These are phyloP conservation scores for Diloba caeruleocephala DNA, from an alignment of 2,888 invertebrate species.

Conservation along the genomic window DNA sequence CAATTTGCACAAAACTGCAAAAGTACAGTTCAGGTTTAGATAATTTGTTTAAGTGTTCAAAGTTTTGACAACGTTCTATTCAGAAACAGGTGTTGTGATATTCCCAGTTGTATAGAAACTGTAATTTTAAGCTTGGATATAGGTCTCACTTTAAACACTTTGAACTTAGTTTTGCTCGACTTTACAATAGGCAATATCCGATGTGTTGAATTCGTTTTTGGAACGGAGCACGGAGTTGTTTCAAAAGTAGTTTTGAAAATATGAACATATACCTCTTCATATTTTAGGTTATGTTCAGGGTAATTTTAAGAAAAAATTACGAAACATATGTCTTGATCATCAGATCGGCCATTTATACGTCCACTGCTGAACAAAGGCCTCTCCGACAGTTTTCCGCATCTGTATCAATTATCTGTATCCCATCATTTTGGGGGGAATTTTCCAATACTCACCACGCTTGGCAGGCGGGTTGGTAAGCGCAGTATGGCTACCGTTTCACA, in stretches of 20 bases:
- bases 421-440: too few species aligned
- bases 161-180: constrained; percentile 36
- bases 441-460: too few species aligned
- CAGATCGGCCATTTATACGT: too few species aligned
- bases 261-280: background rate
- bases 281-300: too few species aligned
- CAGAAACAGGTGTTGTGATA: constrained; percentile 40
- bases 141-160: constrained; percentile 27
- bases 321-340: too few species aligned
- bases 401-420: too few species aligned
- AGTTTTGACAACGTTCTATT: constrained; percentile 40
- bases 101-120: constrained; percentile 29
- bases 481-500: too few species aligned
- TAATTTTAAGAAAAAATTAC: too few species aligned
- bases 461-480: too few species aligned
- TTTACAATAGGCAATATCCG: constrained; percentile 54
- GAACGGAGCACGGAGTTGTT: constrained; percentile 26
- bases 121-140: constrained; percentile 38
- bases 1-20: constrained; percentile 22
- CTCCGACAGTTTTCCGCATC: too few species aligned
- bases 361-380: too few species aligned
- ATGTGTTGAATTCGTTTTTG: constrained; percentile 51
- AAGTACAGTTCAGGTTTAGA: constrained; percentile 5
- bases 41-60: constrained; percentile 18
- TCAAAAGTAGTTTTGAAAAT: constrained; percentile 18